phyloP scores from a whole-genome alignment of 2,113 vertebrate species.

The Cercocebus atys region DNA sequence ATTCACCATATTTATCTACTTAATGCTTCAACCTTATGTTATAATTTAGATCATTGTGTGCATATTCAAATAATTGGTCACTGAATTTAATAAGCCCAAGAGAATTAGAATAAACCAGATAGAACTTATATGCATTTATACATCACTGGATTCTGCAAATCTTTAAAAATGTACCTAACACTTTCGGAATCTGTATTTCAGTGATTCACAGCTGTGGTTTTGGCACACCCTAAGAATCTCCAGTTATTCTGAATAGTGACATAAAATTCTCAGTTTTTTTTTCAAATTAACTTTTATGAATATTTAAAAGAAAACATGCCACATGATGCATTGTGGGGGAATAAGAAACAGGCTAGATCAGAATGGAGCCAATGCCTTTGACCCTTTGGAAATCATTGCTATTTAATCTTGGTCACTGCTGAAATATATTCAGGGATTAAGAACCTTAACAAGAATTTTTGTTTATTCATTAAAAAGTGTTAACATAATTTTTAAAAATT shows the following conservation, averaged over 20 bases:
- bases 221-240: neutral
- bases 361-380: neutral
- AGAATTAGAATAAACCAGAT: constrained; percentile 36
- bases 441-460: neutral
- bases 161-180: neutral
- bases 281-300: neutral
- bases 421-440: neutral
- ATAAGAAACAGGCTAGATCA: neutral
- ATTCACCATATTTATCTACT: constrained; percentile 46
- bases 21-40: neutral
- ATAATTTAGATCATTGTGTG: neutral
- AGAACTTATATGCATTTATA: constrained; percentile 17
- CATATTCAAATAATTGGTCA: constrained; percentile 19
- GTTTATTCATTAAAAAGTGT: neutral
- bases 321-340: neutral
- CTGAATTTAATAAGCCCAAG: constrained; percentile 42
- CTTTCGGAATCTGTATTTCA: neutral
- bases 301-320: constrained; percentile 13
- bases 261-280: constrained; percentile 5
- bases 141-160: neutral
- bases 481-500: neutral
- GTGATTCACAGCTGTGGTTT: neutral
- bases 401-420: neutral
- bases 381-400: neutral
- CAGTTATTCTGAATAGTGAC: constrained; percentile 13